Conservation (phyloP, 2,797 vertebrate genomes). For the Urosaurus nigricauda region DNA sequence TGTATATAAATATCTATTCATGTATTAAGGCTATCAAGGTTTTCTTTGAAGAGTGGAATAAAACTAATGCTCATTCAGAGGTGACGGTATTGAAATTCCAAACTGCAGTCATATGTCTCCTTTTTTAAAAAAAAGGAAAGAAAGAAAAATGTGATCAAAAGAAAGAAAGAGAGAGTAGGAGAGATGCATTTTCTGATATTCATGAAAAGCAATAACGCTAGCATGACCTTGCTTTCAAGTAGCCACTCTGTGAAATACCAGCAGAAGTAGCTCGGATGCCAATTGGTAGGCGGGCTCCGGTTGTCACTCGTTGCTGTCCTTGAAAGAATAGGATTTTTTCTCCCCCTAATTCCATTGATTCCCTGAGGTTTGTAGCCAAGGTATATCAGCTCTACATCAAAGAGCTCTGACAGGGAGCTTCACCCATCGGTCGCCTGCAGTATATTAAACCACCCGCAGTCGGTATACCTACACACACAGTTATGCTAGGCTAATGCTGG, state of each 20-base stretch:
- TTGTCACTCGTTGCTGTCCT: neutral
- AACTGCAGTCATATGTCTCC: slow-evolving; percentile 5
- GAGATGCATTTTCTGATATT: slow-evolving; percentile 52
- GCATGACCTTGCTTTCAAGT: neutral
- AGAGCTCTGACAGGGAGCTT: slow-evolving; percentile 31
- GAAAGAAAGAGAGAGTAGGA: slow-evolving; percentile 25
- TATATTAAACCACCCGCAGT: neutral
- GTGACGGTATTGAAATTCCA: slow-evolving; percentile 42
- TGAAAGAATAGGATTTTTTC: slow-evolving; percentile 17
- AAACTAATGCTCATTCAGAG: slow-evolving; percentile 51
- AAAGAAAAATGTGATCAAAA: slow-evolving; percentile 26
- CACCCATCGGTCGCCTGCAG: neutral
- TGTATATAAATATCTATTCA: slow-evolving; percentile 41
- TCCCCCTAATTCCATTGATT: slow-evolving; percentile 13
- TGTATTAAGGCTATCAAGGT: slow-evolving; percentile 51
- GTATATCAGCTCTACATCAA: slow-evolving; percentile 30
- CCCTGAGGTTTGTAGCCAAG: slow-evolving; percentile 34
- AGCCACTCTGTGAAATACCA: slow-evolving; percentile 42
- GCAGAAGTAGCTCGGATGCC: neutral
- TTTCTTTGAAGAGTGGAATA: slow-evolving; percentile 58
- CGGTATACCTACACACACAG: neutral
- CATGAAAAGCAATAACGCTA: slow-evolving; percentile 38
- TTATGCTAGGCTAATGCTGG: neutral
- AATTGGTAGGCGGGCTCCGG: slow-evolving; percentile 3
- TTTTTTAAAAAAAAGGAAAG: neutral